phyloP scores from a whole-genome alignment of 2,113 vertebrate species.

The Pterophyllum scalare region DNA sequence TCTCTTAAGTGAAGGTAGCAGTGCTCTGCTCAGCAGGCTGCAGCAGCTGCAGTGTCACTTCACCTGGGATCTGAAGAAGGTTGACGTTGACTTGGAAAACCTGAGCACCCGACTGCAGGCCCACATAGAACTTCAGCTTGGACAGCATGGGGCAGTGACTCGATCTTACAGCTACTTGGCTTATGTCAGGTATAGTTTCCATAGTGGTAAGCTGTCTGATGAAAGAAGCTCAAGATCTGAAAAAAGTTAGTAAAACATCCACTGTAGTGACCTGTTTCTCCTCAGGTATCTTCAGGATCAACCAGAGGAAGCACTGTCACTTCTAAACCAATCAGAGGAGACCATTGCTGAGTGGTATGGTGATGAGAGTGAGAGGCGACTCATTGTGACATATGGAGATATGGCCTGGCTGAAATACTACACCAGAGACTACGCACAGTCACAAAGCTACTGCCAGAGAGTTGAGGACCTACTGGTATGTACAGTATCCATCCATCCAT shows the following conservation, averaged over 20 bases:
- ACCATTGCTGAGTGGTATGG: not conserved
- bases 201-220: not conserved
- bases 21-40: not conserved
- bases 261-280: not conserved
- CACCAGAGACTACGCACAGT: not conserved
- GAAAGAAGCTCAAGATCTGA: not conserved
- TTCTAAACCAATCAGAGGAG: slow-evolving; percentile 25
- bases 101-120: not conserved
- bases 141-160: not conserved
- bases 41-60: slow-evolving; percentile 26
- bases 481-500: not conserved
- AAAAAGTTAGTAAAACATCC: not conserved
- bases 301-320: not conserved
- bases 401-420: slow-evolving; percentile 35
- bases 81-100: not conserved
- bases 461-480: slow-evolving; percentile 12
- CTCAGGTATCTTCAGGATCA: slow-evolving; percentile 18
- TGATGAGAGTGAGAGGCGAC: not conserved
- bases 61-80: slow-evolving; percentile 10
- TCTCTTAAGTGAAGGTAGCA: not conserved
- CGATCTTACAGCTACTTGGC: not conserved
- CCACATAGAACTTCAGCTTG: not conserved
- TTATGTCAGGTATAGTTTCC: slow-evolving; percentile 8
- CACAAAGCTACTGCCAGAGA: slow-evolving; percentile 3
- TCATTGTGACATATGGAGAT: slow-evolving; percentile 29